A percentile compares a stretch with the other conserved stretches of the same genome.
Conservation (phyloP, 2,113 vertebrate species). For the Acanthisitta chloris region DNA sequence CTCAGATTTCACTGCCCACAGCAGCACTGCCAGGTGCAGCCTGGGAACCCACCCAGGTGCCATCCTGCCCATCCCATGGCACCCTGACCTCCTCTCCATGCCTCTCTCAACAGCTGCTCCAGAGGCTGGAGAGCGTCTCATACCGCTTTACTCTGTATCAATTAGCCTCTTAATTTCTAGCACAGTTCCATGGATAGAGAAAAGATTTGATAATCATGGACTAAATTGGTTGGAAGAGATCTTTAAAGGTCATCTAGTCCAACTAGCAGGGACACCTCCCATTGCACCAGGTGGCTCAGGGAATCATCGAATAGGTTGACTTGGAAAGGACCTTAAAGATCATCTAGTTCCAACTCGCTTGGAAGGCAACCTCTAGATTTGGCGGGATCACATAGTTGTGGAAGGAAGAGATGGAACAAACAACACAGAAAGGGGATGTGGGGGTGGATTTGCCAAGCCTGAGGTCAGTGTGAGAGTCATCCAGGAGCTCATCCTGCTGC, state of each 20-base stretch:
- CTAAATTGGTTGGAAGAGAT: neutral
- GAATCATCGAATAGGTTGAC: neutral
- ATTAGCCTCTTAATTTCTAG: neutral
- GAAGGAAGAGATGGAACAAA: neutral
- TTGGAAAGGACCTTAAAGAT: neutral
- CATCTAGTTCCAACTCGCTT: neutral
- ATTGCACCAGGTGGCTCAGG: neutral
- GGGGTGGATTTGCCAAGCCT: neutral
- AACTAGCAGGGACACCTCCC: neutral
- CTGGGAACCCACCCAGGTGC: neutral
- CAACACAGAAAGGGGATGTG: neutral
- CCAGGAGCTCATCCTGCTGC: neutral
- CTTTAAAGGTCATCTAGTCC: neutral
- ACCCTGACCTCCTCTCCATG: neutral
- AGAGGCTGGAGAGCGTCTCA: neutral
- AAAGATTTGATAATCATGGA: neutral
- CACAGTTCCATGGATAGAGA: neutral
- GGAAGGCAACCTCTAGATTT: neutral
- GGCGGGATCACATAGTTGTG: neutral
- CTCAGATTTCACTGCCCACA: neutral
- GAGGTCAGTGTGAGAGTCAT: accelerated
- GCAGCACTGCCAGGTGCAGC: neutral
- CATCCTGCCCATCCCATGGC: neutral
- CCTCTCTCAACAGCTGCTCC: neutral
- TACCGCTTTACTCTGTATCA: neutral